A percentile compares a stretch with the other conserved stretches of the same genome.
phyloP scores from a whole-genome alignment of 2,113 vertebrate species.

The Percopsis transmontana region DNA sequence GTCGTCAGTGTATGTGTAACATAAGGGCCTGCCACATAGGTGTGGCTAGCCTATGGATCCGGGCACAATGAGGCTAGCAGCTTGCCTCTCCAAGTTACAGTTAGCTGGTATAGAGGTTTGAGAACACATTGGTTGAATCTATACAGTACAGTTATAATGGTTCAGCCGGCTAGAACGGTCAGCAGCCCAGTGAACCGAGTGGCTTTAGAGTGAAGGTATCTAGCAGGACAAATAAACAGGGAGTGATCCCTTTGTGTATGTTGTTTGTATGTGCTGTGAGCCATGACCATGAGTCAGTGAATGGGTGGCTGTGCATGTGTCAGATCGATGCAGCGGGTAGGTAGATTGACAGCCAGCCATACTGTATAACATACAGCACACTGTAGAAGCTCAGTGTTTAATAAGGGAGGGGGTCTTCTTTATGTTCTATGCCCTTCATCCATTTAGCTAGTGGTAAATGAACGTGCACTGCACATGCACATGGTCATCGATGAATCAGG shows the following conservation, averaged over 20 bases:
- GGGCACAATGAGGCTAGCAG: no score
- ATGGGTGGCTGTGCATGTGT: conserved; percentile 26
- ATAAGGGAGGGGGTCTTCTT: neutral
- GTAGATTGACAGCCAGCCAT: conserved; percentile 15
- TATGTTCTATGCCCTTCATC: neutral
- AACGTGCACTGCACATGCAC: no score
- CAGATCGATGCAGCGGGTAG: conserved; percentile 12
- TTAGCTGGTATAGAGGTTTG: no score
- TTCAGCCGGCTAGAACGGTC: conserved; percentile 27
- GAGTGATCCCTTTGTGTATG: neutral
- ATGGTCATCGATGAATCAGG: no score
- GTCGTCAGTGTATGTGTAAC: no score
- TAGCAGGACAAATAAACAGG: neutral
- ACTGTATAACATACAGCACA: neutral
- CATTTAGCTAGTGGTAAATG: neutral
- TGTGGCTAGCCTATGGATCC: no score
- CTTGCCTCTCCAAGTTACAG: no score
- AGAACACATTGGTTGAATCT: no score
- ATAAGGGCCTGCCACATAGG: no score
- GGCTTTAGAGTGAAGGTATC: no score
- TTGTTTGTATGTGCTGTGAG: no score
- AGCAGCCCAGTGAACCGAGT: neutral
- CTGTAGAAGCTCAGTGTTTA: neutral
- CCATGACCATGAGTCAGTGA: conserved; percentile 17
- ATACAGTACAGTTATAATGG: no score